Percentiles rank a stretch among this genome's conserved stretches.
Evolutionary conservation across 2,113 vertebrate genomes (phyloP).

Genomic region (Catharus fuscescens): DNA sequence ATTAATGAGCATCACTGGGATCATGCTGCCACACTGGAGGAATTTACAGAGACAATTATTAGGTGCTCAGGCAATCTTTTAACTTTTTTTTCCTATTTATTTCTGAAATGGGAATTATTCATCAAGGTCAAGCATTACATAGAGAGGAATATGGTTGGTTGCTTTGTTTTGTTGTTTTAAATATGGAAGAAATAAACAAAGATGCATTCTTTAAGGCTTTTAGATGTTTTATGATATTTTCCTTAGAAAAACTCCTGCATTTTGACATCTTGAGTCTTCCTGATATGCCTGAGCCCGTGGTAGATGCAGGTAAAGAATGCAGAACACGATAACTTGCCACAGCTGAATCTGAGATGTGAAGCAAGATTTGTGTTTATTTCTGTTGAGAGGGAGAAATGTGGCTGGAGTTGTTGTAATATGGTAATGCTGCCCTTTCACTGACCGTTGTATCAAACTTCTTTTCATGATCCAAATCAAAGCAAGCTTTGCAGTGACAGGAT

Average conservation of each 20-base stretch:
- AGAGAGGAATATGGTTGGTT: not conserved
- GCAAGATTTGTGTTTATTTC: not conserved
- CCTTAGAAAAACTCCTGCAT: not conserved
- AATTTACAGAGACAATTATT: not conserved
- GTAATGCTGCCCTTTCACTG: slow-evolving; percentile 26
- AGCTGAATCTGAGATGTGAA: not conserved
- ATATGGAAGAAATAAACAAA: not conserved
- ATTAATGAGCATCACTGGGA: not conserved
- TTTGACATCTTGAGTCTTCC: not conserved
- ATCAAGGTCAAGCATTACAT: not conserved
- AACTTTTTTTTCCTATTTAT: not conserved
- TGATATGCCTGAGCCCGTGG: not conserved
- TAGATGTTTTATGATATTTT: accelerated
- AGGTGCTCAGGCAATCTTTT: not conserved
- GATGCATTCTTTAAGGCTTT: not conserved
- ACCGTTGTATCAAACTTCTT: not conserved
- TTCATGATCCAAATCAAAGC: not conserved
- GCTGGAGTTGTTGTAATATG: not conserved
- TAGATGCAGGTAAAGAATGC: not conserved
- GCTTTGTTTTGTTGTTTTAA: not conserved
- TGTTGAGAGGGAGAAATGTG: not conserved
- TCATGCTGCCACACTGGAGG: not conserved
- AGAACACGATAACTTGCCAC: not conserved
- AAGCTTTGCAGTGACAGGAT: slow-evolving; percentile 9
- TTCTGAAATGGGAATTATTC: not conserved